Conservation (phyloP, 2,113 vertebrate genomes). For the Lepus timidus region DNA sequence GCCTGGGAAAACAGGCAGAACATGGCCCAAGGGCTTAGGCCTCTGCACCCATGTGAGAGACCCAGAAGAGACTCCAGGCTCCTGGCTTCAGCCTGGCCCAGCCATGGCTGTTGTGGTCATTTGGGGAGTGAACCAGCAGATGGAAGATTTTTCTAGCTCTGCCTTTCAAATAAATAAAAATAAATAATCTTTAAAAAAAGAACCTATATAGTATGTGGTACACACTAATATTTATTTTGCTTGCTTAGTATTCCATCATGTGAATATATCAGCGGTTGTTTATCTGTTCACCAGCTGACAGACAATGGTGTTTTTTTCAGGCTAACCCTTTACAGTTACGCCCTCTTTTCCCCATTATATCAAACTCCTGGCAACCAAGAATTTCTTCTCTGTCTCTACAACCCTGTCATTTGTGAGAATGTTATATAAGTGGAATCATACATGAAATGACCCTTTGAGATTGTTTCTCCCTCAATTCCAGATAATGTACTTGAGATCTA, state of each 20-base stretch:
- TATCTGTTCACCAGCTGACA: not conserved
- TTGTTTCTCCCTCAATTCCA: not conserved
- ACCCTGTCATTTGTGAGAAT: not conserved
- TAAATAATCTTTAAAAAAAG: not conserved
- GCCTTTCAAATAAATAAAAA: no score
- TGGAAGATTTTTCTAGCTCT: no score
- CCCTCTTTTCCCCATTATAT: not conserved
- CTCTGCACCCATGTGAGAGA: no score
- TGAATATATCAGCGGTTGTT: not conserved
- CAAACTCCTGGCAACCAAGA: not conserved
- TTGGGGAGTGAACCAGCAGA: no score
- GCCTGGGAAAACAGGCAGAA: no score
- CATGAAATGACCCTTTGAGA: not conserved
- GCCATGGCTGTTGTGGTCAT: no score
- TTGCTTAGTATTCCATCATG: not conserved
- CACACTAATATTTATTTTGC: slow-evolving; percentile 5
- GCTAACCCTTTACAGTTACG: not conserved
- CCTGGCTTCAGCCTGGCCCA: no score
- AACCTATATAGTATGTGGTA: not conserved
- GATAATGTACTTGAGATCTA: slow-evolving; percentile 5
- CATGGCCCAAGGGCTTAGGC: no score
- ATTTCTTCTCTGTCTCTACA: not conserved
- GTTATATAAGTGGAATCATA: not conserved
- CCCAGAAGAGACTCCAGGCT: no score
- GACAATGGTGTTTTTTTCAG: slow-evolving; percentile 1